Evolutionary conservation across 2,888 invertebrate species (phyloP), one percentile per base, ranked within the genome.

Genomic region (Merodon equestris): DNA sequence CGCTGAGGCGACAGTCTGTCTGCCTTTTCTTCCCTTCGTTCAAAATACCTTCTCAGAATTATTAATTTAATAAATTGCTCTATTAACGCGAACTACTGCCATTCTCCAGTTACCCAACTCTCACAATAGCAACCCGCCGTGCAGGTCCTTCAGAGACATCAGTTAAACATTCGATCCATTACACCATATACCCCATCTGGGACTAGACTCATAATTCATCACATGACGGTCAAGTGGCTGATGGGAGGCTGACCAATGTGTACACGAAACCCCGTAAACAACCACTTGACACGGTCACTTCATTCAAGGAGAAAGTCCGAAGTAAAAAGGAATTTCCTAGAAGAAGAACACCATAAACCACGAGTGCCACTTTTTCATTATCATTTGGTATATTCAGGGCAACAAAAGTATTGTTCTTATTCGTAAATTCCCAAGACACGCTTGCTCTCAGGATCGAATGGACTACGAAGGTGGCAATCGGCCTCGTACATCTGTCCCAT

Each of bases 381-480:
- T n/a, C 38, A 9, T 66, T 47, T 36, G 27, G 7, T 27, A 4
- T 51, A 47, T 44, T 57, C 19, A 40, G 15, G 3, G 27, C 27
- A 27, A 54, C 45, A 45, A 64, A 63, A 40, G 9, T 57, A 83
- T 38, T 12, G 27, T 42, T 27, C 42, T 61, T 83, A 83, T 72
- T 82, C 77, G 83, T 94, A 94, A 83, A 91, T 91, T 15, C 96
- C 96, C 51, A 93, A 89, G 56, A 95, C 89, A 82, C 96, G 91
- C 85, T 93, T 92, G 61, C 94, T 93, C 57, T 91, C 91, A 0
- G 95, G 94, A 89, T 97, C 96, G 85, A 97, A 97, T 0, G 96
- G 96, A 82, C 95, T 94, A 84, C 91, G 92, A 18, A 93, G 85
- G 85, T 94, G 92, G 58, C 94, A 88, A 4, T 90, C 91, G 0